Base-by-base conservation (phyloP, 2,888 invertebrate genomes). In the Sinhomidia bicolor region DNA sequence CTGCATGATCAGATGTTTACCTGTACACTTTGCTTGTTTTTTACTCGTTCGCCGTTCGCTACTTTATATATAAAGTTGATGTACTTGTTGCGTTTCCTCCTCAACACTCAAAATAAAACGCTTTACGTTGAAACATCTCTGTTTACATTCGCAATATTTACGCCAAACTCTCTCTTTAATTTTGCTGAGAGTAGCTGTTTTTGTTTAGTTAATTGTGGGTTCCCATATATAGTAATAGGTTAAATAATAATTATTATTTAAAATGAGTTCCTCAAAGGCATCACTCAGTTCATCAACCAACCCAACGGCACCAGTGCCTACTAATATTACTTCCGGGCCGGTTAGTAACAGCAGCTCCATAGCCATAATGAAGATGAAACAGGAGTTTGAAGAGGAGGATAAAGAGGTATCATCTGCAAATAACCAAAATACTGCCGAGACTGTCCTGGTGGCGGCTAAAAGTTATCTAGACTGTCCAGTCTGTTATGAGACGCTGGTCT, bases 401-500 rank as follows among this genome's bases (percentile, higher is more conserved):
- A 20, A 82, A 17, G 82, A 82, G 26, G 29, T 12, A 9, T 14
- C 51, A 26, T 41, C 32, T 17, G 51, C 12, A 17, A 29, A 51
- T 12, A 82, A 54, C 32, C 68, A 51, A 7, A 65, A 82, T 29
- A 82, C 82, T 14, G 82, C 82, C 0, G 82, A 84, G 76, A 84
- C 60, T 6, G 84, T 76, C 7, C 17, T 76, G 9, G 47, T 54
- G 1, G 86, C 68, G 0, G 81, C 71, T 6, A 71, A 80, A 54
- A 71, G 71, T 29, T 57, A 71, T n/a, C 20, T 81, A 23, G 86
- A 86, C 6, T 86, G 86, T 29, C 86, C 86, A 14, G 44, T 86
- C 17, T 86, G 86, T 26, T 44, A 71, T 20, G 81, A 86, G 32
- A 54, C 74, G 7, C 20, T 71, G 6, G 80, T 68, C 17, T 44